Evolutionary conservation across 1,140 invertebrate genomes (phyloP), one percentile per base, ranked within the genome.

Genomic region (Dufourea novaeangliae): DNA sequence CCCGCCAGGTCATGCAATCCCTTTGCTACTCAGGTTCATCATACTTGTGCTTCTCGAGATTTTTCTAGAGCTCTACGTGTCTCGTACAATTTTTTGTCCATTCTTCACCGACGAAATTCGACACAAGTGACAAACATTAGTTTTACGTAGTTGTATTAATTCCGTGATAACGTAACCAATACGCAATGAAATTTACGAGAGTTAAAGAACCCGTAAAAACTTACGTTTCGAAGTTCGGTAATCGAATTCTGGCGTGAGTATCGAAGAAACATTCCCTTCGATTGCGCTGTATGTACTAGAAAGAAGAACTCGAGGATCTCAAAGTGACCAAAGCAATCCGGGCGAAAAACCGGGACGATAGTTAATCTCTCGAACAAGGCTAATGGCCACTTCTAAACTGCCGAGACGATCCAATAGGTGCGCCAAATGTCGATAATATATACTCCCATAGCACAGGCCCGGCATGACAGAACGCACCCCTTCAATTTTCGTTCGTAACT

Each of bases 391-490:
- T 85, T 84, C 72, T 52, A 78, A 82, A 87, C 76, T 84, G 76
- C 64, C 46, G 76, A 75, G 85, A 41, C 78, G 82, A 79, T 82
- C 76, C 69, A 71, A 82, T 82, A 83, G 83, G 80, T 74, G 79
- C 79, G 78, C 75, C 84, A 79, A 86, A 84, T 87, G 82, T 79
- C 78, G 84, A 85, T 85, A 86, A 80, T 85, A 79, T 85, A 79
- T 72, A 77, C 78, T 76, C 67, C 61, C 50, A 37, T n/a, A 14
- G 74, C 76, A 52, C 62, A 37, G 57, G 54, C 12, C 69, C 57
- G 54, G 32, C 27, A 50, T 57, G 82, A 68, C 80, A 70, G 70
- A 54, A 61, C 69, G 61, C 67, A 69, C 62, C 80, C 44, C 69
- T 73, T 69, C 67, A 32, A 82, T 83, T 69, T 69, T 25, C 8